Percentiles rank a stretch among this genome's conserved stretches.
Conservation (phyloP, 2,797 vertebrate species). For the Chaenodraco wilsoni region DNA sequence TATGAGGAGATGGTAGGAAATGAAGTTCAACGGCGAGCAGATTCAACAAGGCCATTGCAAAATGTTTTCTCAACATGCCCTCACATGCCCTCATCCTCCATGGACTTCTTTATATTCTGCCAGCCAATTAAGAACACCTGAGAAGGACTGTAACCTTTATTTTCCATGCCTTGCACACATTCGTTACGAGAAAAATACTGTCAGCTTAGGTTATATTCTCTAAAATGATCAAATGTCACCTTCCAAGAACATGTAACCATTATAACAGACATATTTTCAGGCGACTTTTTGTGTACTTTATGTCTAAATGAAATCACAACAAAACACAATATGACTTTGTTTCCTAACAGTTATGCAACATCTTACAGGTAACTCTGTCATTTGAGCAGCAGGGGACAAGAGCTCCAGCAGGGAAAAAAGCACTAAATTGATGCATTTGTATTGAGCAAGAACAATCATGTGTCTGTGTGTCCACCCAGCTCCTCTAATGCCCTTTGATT, state of each 20-base stretch:
- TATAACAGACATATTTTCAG: neutral
- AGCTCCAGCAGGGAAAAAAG: slow-evolving; percentile 44
- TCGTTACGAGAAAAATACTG: slow-evolving; percentile 26
- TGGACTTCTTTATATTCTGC: slow-evolving; percentile 40
- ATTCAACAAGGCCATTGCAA: slow-evolving; percentile 29
- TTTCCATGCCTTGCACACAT: slow-evolving; percentile 42
- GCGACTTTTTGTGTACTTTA: neutral
- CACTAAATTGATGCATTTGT: slow-evolving; percentile 58
- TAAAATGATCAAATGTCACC: slow-evolving; percentile 6
- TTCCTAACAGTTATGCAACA: slow-evolving; percentile 49
- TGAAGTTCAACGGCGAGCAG: slow-evolving; percentile 42
- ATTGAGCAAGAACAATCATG: slow-evolving; percentile 50
- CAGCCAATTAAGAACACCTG: slow-evolving; percentile 67
- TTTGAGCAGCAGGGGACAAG: slow-evolving; percentile 33
- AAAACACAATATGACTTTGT: slow-evolving; percentile 32
- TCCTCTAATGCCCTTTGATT: slow-evolving; percentile 69
- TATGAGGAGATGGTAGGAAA: slow-evolving; percentile 35
- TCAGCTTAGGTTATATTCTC: slow-evolving; percentile 1
- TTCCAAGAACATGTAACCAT: slow-evolving; percentile 24
- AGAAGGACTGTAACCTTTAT: slow-evolving; percentile 35
- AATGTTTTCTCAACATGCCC: slow-evolving; percentile 62
- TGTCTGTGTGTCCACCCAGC: slow-evolving; percentile 43
- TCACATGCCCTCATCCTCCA: slow-evolving; percentile 50
- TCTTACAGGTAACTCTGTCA: slow-evolving; percentile 40
- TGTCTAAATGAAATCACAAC: slow-evolving; percentile 18